A percentile compares a stretch with the other conserved stretches of the same genome.
Evolutionary conservation across 1,140 invertebrate species (phyloP).

Genomic region (Periplaneta americana): DNA sequence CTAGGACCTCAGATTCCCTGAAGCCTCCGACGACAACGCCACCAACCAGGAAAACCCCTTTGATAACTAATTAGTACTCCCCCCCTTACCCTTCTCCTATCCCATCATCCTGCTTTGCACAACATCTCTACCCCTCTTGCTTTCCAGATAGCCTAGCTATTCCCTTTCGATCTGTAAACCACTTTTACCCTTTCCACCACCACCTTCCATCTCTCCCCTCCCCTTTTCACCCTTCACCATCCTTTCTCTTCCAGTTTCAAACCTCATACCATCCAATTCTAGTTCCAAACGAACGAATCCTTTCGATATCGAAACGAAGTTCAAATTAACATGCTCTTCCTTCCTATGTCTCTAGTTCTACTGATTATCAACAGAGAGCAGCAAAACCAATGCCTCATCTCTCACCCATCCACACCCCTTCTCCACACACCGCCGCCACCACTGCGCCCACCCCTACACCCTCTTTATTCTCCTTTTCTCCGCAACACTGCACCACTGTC

Average conservation of each 20-base stretch:
- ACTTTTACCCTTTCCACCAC: neutral
- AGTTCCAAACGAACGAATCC: neutral
- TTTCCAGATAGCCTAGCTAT: neutral
- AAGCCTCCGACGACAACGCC: neutral
- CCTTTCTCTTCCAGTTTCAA: neutral
- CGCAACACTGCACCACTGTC: constrained; percentile 2
- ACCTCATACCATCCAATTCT: neutral
- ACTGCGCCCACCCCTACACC: neutral
- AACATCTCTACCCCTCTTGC: neutral
- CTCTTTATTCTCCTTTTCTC: neutral
- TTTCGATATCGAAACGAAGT: neutral
- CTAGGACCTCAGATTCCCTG: neutral
- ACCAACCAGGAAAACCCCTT: constrained; percentile 8
- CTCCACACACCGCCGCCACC: neutral
- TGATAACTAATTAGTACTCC: constrained; percentile 10
- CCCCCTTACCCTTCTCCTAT: neutral
- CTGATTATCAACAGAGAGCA: neutral
- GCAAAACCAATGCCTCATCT: neutral
- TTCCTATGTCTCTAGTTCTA: neutral
- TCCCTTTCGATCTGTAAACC: neutral
- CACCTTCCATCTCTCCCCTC: too few relatives aligned
- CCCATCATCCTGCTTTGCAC: neutral
- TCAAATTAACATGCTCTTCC: neutral
- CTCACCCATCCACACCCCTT: neutral
- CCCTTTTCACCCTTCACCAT: neutral